Base-by-base conservation (phyloP, 2,797 vertebrate genomes). In the Muscicapa comitata region DNA sequence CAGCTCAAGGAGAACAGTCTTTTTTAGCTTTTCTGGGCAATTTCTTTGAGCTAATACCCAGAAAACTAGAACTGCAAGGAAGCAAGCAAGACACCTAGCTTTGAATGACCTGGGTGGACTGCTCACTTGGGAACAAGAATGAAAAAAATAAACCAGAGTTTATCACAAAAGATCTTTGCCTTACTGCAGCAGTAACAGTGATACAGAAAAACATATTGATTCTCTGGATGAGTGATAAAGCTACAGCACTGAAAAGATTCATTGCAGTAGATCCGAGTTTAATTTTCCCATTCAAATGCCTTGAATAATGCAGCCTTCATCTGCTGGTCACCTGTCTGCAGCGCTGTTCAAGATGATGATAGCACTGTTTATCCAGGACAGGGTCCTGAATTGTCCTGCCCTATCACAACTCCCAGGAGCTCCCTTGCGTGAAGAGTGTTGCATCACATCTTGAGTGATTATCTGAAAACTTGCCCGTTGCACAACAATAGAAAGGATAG, bases 241-340 rank as follows among this genome's bases (percentile, higher is more conserved):
- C 84, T 71, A 72, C 75, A 93, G 42, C 72, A 88, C 61, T 76
- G 92, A 88, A 57, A 82, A 80, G 55, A 88, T 88, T 93, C 88
- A 81, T 84, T 35, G 17, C 77, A 81, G 83, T 91, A 86, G 94
- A 95, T 80, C 86, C 3, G 13, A 77, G 63, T 96, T 97, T 87
- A 95, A 59, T 96, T 97, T 97, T 95, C 97, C 91, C 88, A 93
- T 80, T 75, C 53, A 92, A 96, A 96, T 89, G 54, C 75, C 65
- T 86, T 94, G 90, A 94, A 92, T 92, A 87, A 77, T 35, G 26
- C 17, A 76, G 38, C 61, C 74, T 95, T 96, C 17, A 2, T 94
- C 31, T 91, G 63, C 77, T 76, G 86, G 78, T 90, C 90, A 70
- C 50, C 74, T 85, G 62, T 70, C 68, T 86, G 72, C 83, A 87